phyloP scores from a whole-genome alignment of 2,888 invertebrate species.

The Pristionchus arcanus region DNA sequence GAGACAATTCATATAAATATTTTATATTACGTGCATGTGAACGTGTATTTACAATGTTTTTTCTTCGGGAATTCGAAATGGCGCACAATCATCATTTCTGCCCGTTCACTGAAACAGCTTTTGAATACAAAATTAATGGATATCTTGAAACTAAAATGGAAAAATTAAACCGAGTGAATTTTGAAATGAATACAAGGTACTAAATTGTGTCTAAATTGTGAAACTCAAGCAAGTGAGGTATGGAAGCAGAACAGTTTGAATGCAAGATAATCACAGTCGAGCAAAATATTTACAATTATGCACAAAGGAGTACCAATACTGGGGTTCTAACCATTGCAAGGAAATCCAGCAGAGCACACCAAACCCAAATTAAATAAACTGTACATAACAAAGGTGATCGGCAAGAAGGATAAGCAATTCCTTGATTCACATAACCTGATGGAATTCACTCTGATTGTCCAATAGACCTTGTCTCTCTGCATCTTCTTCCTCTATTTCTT shows the following conservation, averaged over 20 bases:
- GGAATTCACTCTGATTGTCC: background rate
- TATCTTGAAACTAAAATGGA: background rate
- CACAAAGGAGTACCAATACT: background rate
- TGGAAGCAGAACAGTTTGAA: background rate
- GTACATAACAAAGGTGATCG: background rate
- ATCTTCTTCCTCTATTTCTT: slow-evolving; percentile 31
- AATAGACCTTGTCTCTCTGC: slow-evolving; percentile 51
- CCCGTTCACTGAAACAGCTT: slow-evolving; percentile 42
- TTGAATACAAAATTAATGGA: background rate
- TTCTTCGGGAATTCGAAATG: slow-evolving; percentile 10
- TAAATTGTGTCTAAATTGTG: background rate
- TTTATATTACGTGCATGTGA: background rate
- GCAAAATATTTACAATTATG: slow-evolving; percentile 1
- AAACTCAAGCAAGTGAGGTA: background rate
- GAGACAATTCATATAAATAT: background rate
- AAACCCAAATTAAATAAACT: background rate
- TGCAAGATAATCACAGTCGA: background rate
- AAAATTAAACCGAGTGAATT: background rate
- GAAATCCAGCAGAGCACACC: background rate
- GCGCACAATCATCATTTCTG: slow-evolving; percentile 34
- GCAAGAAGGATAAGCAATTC: background rate
- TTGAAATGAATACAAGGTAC: background rate
- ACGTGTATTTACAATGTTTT: background rate
- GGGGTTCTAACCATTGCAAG: background rate
- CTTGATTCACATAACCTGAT: background rate